Conservation (phyloP, 2,888 invertebrate species). For the Spicauda simplicius region DNA sequence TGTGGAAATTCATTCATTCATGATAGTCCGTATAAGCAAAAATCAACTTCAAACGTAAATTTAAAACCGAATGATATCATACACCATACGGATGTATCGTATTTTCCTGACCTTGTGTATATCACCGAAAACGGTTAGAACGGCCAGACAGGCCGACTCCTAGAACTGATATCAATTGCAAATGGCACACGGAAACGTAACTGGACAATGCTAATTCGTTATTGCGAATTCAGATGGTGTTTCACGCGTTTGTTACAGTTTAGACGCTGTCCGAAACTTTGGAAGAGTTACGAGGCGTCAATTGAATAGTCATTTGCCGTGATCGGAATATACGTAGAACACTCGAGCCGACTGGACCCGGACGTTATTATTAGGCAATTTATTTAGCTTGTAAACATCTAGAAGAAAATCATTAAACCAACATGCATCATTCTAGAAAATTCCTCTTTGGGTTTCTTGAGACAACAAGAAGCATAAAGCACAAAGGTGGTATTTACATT, state of each 20-base stretch:
- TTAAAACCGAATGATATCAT: not conserved
- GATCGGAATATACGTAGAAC: slow-evolving; percentile 59
- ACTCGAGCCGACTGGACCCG: slow-evolving; percentile 55
- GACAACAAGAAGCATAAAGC: too few species aligned
- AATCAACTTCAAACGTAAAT: too few species aligned
- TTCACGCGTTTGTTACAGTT: slow-evolving; percentile 59
- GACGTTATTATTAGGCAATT: slow-evolving; percentile 10
- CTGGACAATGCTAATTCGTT: slow-evolving; percentile 47
- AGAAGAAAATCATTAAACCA: not conserved
- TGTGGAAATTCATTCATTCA: too few species aligned
- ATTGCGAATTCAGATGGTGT: slow-evolving; percentile 61
- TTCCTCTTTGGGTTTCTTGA: too few species aligned
- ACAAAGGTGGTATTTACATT: too few species aligned
- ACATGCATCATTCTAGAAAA: too few species aligned
- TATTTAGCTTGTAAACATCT: not conserved
- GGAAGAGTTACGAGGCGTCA: slow-evolving; percentile 71
- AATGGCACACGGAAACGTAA: slow-evolving; percentile 55
- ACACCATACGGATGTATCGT: not conserved
- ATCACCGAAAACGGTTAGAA: slow-evolving; percentile 45
- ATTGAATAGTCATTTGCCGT: slow-evolving; percentile 65
- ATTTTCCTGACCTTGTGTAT: slow-evolving; percentile 44
- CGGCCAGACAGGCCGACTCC: slow-evolving; percentile 65
- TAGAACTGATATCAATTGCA: slow-evolving; percentile 73
- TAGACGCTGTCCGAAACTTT: slow-evolving; percentile 62
- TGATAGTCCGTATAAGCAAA: too few species aligned